phyloP scores from a whole-genome alignment of 2,797 vertebrate genomes.

The Telmatherina bonti region DNA sequence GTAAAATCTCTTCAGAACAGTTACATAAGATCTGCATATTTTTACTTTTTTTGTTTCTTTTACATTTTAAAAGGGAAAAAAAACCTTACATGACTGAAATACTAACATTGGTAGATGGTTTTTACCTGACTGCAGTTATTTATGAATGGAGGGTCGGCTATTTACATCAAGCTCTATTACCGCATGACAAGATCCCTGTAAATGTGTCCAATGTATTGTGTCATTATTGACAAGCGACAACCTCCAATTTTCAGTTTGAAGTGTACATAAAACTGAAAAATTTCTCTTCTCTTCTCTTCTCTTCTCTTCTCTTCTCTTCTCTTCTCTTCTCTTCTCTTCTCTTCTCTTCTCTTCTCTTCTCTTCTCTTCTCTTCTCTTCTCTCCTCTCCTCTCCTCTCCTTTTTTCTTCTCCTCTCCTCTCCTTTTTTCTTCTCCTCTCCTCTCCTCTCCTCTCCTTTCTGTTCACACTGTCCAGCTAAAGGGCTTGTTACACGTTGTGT shows the following conservation, averaged over 20 bases:
- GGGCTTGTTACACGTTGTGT: conserved; percentile 54
- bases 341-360: too few relatives aligned
- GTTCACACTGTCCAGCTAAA: conserved; percentile 49
- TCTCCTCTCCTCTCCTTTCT: conserved; percentile 11
- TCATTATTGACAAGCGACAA: conserved; percentile 55
- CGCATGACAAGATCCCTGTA: conserved; percentile 66
- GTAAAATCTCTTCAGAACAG: neutral
- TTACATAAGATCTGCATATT: neutral
- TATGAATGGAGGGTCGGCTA: conserved; percentile 22
- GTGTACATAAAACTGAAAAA: conserved; percentile 2
- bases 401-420: conserved; percentile 14
- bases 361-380: too few relatives aligned
- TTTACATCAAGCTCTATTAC: conserved; percentile 31
- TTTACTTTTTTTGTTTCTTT: neutral
- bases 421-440: conserved; percentile 11
- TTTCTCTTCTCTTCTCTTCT: conserved; percentile 10
- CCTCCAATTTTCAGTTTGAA: conserved; percentile 21
- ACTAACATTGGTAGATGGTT: conserved; percentile 5
- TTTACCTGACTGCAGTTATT: conserved; percentile 22
- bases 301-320: conserved; percentile 13
- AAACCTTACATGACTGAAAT: conserved; percentile 18
- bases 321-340: conserved; percentile 7
- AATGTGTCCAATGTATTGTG: conserved; percentile 56
- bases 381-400: conserved; percentile 5
- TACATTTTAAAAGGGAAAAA: conserved; percentile 15